Percentiles rank a stretch among this genome's conserved stretches.
Conservation (phyloP, 2,113 vertebrate genomes). For the Eurystomus gularis region DNA sequence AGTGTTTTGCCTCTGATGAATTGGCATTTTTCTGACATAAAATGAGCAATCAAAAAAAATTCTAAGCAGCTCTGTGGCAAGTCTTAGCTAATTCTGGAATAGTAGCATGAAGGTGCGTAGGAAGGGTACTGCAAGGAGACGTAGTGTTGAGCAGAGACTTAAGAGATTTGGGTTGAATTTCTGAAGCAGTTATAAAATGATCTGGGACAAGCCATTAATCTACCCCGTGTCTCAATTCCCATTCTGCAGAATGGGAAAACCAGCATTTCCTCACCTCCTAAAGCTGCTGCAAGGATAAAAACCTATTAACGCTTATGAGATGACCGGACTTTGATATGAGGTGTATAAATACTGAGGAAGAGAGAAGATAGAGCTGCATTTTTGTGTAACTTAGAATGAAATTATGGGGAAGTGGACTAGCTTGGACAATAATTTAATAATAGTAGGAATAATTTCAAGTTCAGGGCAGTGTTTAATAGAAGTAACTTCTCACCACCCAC, state of each 20-base stretch:
- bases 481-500: conserved; percentile 40
- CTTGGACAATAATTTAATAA: conserved; percentile 54
- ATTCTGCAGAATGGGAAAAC: neutral
- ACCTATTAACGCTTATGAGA: conserved; percentile 22
- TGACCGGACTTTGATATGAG: conserved; percentile 4
- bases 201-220: conserved; percentile 35
- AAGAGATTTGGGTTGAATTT: conserved; percentile 50
- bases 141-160: neutral
- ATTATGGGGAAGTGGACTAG: conserved; percentile 30
- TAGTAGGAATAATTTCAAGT: conserved; percentile 50
- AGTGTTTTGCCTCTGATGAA: conserved; percentile 59
- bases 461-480: conserved; percentile 47
- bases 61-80: conserved; percentile 43
- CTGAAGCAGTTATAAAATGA: conserved; percentile 16
- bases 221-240: neutral
- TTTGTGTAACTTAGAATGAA: conserved; percentile 32
- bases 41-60: conserved; percentile 54
- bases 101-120: conserved; percentile 60
- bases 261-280: neutral
- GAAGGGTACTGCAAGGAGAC: conserved; percentile 48
- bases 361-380: conserved; percentile 15
- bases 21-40: conserved; percentile 57
- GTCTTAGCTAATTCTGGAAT: conserved; percentile 52
- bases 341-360: conserved; percentile 5
- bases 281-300: conserved; percentile 16